Evolutionary conservation across 2,797 vertebrate genomes (phyloP).

Genomic region (Galago senegalensis): DNA sequence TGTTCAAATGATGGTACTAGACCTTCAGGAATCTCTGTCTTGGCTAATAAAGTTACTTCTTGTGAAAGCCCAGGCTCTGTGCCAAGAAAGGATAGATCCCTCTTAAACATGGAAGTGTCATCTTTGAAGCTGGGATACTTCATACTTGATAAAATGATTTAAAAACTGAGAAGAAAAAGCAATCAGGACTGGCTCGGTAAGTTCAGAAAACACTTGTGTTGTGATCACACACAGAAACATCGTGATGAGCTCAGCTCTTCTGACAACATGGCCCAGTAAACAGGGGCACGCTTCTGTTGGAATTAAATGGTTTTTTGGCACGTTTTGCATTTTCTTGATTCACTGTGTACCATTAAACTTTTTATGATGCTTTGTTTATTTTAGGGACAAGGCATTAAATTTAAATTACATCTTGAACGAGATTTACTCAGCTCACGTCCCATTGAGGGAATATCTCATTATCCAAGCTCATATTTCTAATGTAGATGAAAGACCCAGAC

Average conservation of each 20-base stretch:
- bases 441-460: constrained; percentile 73
- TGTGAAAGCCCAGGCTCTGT: neutral
- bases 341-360: constrained; percentile 73
- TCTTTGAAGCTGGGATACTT: constrained; percentile 58
- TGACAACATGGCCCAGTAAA: neutral
- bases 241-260: constrained; percentile 72
- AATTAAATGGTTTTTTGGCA: constrained; percentile 69
- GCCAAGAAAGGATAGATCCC: neutral
- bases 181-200: constrained; percentile 77
- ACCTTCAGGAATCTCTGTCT: neutral
- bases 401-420: constrained; percentile 84
- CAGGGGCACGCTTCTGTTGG: constrained; percentile 26
- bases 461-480: constrained; percentile 76
- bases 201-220: constrained; percentile 77
- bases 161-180: constrained; percentile 52
- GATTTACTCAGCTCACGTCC: constrained; percentile 68
- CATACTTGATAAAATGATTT: constrained; percentile 72
- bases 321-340: constrained; percentile 83
- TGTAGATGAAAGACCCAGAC: constrained; percentile 48
- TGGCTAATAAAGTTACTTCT: neutral
- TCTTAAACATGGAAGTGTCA: constrained; percentile 56
- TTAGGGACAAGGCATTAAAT: constrained; percentile 84
- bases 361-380: constrained; percentile 85
- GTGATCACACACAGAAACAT: neutral
- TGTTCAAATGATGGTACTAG: fast-evolving